Conservation (phyloP, 2,113 vertebrate genomes). For the Syngnathoides biaculeatus region DNA sequence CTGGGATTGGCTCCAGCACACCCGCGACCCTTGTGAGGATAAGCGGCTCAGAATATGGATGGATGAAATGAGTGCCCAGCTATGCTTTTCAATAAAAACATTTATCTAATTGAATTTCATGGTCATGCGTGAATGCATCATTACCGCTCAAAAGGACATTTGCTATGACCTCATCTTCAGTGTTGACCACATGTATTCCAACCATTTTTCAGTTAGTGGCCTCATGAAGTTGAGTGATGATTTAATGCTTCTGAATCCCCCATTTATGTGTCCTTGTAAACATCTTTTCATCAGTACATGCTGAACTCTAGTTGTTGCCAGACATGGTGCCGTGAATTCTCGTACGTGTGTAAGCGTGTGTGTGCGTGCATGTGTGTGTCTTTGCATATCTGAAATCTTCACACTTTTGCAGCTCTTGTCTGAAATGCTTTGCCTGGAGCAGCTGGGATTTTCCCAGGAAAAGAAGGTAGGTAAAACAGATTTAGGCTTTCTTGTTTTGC, state of each 20-base stretch:
- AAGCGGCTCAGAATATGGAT: no score
- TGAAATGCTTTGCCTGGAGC: constrained; percentile 33
- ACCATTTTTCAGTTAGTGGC: constrained; percentile 17
- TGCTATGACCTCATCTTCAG: neutral
- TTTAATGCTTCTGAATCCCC: constrained; percentile 29
- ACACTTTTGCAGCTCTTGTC: constrained; percentile 30
- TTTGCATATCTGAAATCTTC: constrained; percentile 25
- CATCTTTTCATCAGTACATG: constrained; percentile 24
- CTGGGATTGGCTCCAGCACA: no score
- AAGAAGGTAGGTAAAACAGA: constrained; percentile 42
- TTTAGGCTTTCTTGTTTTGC: constrained; percentile 42
- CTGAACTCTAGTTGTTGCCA: constrained; percentile 9
- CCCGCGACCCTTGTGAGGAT: no score
- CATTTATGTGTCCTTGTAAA: constrained; percentile 22
- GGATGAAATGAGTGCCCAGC: no score
- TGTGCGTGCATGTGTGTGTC: constrained; percentile 16
- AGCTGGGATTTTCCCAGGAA: constrained; percentile 51
- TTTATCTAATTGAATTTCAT: constrained; percentile 55
- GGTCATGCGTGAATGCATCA: constrained; percentile 15
- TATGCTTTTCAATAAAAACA: constrained; percentile 36
- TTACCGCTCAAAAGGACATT: neutral
- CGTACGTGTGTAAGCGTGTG: constrained; percentile 18
- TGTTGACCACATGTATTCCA: constrained; percentile 15
- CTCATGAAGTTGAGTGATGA: constrained; percentile 18
- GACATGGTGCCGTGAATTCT: constrained; percentile 10